phyloP scores from a whole-genome alignment of 2,113 vertebrate species.

The cat (Felis catus) region F.catus_Fca126_mat1.0 CM031413.1:73703001-73703500 shows the following conservation, averaged over 20 bases:
- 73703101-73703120: not conserved
- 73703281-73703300: not conserved
- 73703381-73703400: slow-evolving; percentile 19
- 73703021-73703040: not conserved
- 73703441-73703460: not conserved
- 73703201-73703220: not conserved
- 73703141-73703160: not conserved
- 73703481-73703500: not conserved
- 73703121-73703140: not conserved
- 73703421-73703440: not conserved
- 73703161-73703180: not conserved
- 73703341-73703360: not conserved
- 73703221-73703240: not conserved
- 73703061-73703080: not conserved
- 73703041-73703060: not conserved
- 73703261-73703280: not conserved
- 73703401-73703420: not conserved
- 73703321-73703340: slow-evolving; percentile 2
- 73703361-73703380: not conserved
- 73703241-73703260: not conserved
- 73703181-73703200: not conserved
- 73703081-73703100: no score
- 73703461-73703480: slow-evolving; percentile 33
- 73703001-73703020: not conserved
- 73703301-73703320: slow-evolving; percentile 8